Conservation (phyloP, 2,797 vertebrate species). For the Bryconaethiops microstoma region DNA sequence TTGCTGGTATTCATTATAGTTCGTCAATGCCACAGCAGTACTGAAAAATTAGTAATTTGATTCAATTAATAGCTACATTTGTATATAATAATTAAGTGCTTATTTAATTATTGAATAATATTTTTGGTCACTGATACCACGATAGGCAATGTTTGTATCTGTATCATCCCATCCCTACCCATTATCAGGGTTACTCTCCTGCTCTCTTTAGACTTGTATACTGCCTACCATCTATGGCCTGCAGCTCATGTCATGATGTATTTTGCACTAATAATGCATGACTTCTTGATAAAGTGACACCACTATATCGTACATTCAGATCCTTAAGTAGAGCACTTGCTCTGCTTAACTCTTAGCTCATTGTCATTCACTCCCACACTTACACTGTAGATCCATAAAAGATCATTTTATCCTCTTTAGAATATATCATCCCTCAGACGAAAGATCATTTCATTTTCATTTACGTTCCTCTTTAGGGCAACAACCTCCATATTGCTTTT, state of each 20-base stretch:
- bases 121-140: not conserved
- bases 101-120: no score
- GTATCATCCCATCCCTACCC: not conserved
- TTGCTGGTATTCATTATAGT: no score
- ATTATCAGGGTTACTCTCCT: not conserved
- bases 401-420: not conserved
- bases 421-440: not conserved
- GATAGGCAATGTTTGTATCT: not conserved
- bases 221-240: not conserved
- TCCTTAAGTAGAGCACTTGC: not conserved
- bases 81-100: no score
- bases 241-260: not conserved
- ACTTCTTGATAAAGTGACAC: not conserved
- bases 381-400: no score
- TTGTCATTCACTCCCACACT: not conserved
- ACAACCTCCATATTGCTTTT: slow-evolving; percentile 23
- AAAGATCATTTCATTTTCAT: no score
- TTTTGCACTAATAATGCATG: slow-evolving; percentile 8
- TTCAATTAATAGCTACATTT: no score
- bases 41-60: no score
- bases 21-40: no score
- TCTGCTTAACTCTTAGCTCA: not conserved
- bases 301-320: not conserved
- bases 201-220: not conserved
- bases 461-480: not conserved